These are phyloP conservation scores for Drosophila setifemur DNA, from an alignment of 1,140 invertebrate genomes.

Conservation along the genomic window DNA sequence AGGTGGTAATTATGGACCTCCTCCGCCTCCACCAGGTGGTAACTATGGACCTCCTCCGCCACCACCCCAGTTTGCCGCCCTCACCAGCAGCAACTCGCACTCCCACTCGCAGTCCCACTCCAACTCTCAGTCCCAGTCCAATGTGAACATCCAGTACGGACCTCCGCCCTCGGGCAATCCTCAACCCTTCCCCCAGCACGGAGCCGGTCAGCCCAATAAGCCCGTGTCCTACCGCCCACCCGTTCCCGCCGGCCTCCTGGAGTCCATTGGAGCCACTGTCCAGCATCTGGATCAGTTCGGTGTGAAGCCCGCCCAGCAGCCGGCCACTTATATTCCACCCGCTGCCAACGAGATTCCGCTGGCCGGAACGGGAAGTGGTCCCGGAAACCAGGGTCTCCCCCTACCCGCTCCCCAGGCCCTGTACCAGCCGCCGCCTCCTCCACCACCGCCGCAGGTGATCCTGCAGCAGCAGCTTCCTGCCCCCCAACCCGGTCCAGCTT, in stretches of 20 bases:
- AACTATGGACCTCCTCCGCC: conserved; percentile 67
- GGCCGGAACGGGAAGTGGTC: conserved; percentile 12
- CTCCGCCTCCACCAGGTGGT: conserved; percentile 2
- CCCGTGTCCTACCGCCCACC: conserved; percentile 88
- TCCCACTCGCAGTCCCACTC: conserved; percentile 3
- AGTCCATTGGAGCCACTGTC: conserved; percentile 85
- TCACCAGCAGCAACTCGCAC: conserved; percentile 61
- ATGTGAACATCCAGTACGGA: conserved; percentile 68
- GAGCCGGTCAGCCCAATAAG: conserved; percentile 83
- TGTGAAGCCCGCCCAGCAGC: conserved; percentile 76
- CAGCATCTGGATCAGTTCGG: conserved; percentile 83
- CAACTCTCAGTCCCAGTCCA: conserved; percentile 33
- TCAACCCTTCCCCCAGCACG: conserved; percentile 50
- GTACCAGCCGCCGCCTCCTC: conserved; percentile 47
- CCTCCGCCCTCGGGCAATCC: conserved; percentile 77
- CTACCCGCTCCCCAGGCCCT: conserved; percentile 33
- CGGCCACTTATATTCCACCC: conserved; percentile 86
- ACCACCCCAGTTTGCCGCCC: conserved; percentile 70
- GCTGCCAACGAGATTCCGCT: conserved; percentile 84
- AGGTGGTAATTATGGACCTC: no score
- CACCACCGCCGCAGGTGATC: conserved; percentile 42
- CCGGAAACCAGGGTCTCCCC: no score
- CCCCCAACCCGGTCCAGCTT: conserved; percentile 50
- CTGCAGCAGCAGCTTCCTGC: conserved; percentile 69
- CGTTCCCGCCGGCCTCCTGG: conserved; percentile 86